Evolutionary conservation across 2,888 invertebrate genomes (phyloP).

Genomic region (Marasmarcha lunaedactyla): DNA sequence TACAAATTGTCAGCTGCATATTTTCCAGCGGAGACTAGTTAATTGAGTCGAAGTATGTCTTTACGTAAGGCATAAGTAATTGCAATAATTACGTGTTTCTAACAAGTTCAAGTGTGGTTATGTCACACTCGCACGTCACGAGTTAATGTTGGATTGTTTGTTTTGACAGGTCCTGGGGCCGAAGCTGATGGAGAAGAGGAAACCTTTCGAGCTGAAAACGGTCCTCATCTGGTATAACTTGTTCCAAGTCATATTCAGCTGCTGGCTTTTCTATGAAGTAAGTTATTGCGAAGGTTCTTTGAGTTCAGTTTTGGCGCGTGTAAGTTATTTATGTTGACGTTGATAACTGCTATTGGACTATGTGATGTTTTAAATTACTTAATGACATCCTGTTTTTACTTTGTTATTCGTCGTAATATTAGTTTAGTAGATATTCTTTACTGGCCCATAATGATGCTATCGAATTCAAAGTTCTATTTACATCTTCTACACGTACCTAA

Average conservation of each 20-base stretch:
- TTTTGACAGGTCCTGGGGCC: slow-evolving; percentile 76
- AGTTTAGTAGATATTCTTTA: too few species aligned
- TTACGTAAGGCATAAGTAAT: background rate
- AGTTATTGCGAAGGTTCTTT: too few species aligned
- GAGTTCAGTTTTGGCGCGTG: too few species aligned
- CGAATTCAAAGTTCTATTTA: too few species aligned
- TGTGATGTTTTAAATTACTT: too few species aligned
- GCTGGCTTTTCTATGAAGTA: slow-evolving; percentile 81
- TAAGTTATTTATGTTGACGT: too few species aligned
- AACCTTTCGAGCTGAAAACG: slow-evolving; percentile 81
- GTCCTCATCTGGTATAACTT: slow-evolving; percentile 87
- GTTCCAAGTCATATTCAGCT: slow-evolving; percentile 82
- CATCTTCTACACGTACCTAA: too few species aligned
- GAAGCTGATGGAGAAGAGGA: slow-evolving; percentile 85
- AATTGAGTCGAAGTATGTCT: background rate
- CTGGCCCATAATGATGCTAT: too few species aligned
- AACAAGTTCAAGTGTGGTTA: slow-evolving; percentile 7
- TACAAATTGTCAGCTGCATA: slow-evolving; percentile 11
- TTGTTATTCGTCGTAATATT: too few species aligned
- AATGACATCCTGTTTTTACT: too few species aligned
- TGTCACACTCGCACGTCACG: background rate
- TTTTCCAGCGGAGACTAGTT: slow-evolving; percentile 25
- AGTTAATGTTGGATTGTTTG: background rate
- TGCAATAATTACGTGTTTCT: background rate
- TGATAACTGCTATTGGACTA: too few species aligned